phyloP scores from a whole-genome alignment of 1,140 invertebrate species.

The Stenopsyche tienmushanensis region DNA sequence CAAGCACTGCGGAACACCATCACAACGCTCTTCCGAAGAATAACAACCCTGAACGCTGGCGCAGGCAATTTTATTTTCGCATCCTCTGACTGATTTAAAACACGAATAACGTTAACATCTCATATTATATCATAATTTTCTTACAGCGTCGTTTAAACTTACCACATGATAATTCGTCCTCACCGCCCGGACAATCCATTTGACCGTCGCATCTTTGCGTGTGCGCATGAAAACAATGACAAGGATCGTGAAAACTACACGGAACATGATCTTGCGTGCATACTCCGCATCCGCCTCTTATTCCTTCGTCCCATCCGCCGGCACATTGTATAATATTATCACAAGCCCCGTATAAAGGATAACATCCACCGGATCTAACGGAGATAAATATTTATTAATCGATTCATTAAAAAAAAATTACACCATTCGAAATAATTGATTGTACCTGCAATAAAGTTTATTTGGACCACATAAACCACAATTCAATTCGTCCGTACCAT shows the following conservation, averaged over 20 bases:
- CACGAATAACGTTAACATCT: not conserved
- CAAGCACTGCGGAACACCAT: constrained; percentile 31
- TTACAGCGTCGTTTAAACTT: not conserved
- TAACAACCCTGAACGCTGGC: constrained; percentile 35
- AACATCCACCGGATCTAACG: constrained; percentile 34
- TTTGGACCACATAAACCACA: constrained; percentile 34
- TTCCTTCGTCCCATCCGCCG: constrained; percentile 36
- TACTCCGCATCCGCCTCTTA: constrained; percentile 21
- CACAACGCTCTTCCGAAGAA: constrained; percentile 29
- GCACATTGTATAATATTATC: constrained; percentile 33
- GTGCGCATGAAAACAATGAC: constrained; percentile 29
- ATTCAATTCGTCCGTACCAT: constrained; percentile 26
- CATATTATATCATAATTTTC: not conserved
- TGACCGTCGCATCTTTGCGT: constrained; percentile 35
- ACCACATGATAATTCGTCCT: constrained; percentile 38
- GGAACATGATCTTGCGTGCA: constrained; percentile 28
- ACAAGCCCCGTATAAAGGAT: constrained; percentile 31
- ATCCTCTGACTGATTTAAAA: constrained; percentile 27
- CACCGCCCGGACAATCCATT: constrained; percentile 37
- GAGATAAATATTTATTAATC: too few relatives aligned
- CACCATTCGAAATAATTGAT: not conserved
- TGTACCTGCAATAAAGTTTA: constrained; percentile 38
- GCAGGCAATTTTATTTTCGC: constrained; percentile 37
- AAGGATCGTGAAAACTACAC: constrained; percentile 31
- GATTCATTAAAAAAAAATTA: constrained; percentile 3